phyloP scores from a whole-genome alignment of 2,797 vertebrate genomes.

The Microhierax caerulescens region DNA sequence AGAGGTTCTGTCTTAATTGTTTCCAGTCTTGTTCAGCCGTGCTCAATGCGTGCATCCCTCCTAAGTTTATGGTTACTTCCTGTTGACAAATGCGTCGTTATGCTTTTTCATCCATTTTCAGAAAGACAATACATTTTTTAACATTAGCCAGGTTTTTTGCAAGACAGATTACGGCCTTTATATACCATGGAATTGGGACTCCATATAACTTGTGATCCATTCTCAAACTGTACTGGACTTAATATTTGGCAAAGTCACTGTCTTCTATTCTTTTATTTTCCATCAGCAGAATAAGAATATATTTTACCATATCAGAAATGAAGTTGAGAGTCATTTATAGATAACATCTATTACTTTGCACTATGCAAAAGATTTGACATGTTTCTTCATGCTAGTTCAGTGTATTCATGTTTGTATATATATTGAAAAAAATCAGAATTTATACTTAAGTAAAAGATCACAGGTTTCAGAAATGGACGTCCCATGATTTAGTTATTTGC shows the following conservation, averaged over 20 bases:
- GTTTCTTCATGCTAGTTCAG: not conserved
- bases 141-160: not conserved
- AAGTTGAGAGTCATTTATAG: not conserved
- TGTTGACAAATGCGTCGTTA: not conserved
- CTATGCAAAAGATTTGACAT: not conserved
- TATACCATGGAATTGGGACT: not conserved
- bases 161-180: not conserved
- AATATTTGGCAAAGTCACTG: not conserved
- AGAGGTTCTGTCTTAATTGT: not conserved
- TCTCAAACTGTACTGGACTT: not conserved
- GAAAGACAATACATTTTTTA: not conserved
- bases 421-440: not conserved
- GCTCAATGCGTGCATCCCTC: not conserved
- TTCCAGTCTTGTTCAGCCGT: not conserved
- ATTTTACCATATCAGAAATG: not conserved
- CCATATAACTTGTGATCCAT: not conserved
- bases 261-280: not conserved
- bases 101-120: not conserved
- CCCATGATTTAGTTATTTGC: not conserved
- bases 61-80: not conserved
- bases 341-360: not conserved
- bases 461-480: not conserved
- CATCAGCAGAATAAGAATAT: not conserved
- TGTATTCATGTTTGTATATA: not conserved
- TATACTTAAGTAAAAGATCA: not conserved